A percentile compares a stretch with the other conserved stretches of the same genome.
phyloP scores from a whole-genome alignment of 2,888 invertebrate species.

The Ryuthela nishihirai region DNA sequence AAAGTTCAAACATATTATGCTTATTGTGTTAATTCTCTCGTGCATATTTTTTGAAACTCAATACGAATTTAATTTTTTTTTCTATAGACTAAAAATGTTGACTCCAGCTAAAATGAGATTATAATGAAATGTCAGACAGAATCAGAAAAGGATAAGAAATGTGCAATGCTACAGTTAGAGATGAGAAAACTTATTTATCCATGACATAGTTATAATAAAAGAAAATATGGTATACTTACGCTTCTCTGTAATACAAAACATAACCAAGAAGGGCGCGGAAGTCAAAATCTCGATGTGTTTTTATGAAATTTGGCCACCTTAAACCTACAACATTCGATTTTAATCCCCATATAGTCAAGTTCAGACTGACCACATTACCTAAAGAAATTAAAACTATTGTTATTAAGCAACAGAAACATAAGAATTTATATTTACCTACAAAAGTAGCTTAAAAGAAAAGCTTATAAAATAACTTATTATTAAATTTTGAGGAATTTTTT shows the following conservation, averaged over 20 bases:
- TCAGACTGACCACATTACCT: slow-evolving; percentile 38
- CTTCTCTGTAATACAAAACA: slow-evolving; percentile 76
- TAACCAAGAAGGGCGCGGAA: slow-evolving; percentile 83
- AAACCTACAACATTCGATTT: slow-evolving; percentile 42
- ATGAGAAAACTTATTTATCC: too few relatives aligned
- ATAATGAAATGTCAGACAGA: too few relatives aligned
- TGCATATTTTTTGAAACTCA: too few relatives aligned
- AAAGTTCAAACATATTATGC: too few relatives aligned
- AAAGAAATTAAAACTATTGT: not conserved
- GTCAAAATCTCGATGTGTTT: slow-evolving; percentile 56
- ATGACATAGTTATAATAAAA: too few relatives aligned
- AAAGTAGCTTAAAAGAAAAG: not conserved
- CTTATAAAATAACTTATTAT: not conserved
- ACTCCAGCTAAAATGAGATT: too few relatives aligned
- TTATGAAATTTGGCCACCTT: slow-evolving; percentile 51
- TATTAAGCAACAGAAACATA: not conserved
- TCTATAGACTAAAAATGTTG: too few relatives aligned
- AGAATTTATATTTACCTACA: not conserved
- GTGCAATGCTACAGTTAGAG: too few relatives aligned
- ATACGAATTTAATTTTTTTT: too few relatives aligned
- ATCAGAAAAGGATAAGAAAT: too few relatives aligned
- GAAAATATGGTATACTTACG: slow-evolving; percentile 52
- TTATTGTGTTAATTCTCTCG: too few relatives aligned
- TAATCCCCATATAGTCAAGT: slow-evolving; percentile 27
- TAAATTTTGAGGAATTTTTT: too few relatives aligned